A percentile compares a stretch with the other conserved stretches of the same genome.
These are phyloP conservation scores for Hiodon tergisus DNA, from an alignment of 2,113 vertebrate species.

Conservation along the genomic window DNA sequence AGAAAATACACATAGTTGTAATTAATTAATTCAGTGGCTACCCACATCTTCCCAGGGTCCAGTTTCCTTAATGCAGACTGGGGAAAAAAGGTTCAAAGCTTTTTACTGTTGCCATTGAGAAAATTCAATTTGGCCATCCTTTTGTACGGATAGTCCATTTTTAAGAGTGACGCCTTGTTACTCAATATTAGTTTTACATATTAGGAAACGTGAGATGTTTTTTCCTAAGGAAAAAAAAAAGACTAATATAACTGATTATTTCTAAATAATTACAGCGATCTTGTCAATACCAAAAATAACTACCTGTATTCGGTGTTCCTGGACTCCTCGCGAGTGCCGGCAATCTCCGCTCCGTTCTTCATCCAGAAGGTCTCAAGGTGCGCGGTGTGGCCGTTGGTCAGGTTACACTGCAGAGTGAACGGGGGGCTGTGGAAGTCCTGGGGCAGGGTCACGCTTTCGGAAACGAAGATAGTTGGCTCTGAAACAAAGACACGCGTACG, in stretches of 20 bases:
- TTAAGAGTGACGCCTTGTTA: no score
- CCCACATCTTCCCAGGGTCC: not conserved
- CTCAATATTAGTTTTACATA: no score
- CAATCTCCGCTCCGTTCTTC: constrained; percentile 84
- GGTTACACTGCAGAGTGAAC: constrained; percentile 82
- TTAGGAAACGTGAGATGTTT: no score
- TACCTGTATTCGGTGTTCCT: constrained; percentile 76
- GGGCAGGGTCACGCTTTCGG: constrained; percentile 73
- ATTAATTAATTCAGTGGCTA: not conserved
- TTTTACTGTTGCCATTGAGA: no score
- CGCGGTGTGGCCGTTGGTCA: constrained; percentile 74
- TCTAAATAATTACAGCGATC: not conserved
- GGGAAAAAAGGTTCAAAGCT: no score
- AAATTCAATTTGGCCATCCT: no score
- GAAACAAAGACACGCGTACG: constrained; percentile 63
- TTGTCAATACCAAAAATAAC: constrained; percentile 27
- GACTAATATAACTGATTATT: not conserved
- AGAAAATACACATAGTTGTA: constrained; percentile 25
- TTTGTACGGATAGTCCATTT: no score
- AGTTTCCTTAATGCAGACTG: not conserved
- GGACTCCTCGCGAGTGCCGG: constrained; percentile 62
- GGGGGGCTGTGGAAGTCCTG: constrained; percentile 41
- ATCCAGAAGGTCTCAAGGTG: constrained; percentile 85
- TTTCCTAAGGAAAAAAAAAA: not conserved
- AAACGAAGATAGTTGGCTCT: constrained; percentile 89